Conservation (phyloP, 2,888 invertebrate species). For the Tortricodes alternella region DNA sequence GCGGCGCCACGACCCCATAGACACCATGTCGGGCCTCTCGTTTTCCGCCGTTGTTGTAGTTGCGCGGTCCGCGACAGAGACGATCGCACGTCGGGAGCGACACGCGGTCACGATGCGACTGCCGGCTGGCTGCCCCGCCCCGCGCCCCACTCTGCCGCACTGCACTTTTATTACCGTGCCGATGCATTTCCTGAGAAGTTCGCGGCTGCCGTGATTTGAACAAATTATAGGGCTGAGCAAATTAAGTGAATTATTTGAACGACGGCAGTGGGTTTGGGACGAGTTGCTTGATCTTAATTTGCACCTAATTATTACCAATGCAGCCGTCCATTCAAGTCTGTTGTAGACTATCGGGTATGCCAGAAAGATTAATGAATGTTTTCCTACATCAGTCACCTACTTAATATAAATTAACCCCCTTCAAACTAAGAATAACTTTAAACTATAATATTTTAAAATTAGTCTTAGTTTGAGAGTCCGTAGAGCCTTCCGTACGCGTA, state of each 20-base stretch:
- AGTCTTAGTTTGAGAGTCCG: too few relatives aligned
- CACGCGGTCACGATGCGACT: constrained; percentile 79
- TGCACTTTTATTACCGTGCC: constrained; percentile 40
- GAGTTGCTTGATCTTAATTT: background rate
- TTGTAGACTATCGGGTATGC: too few relatives aligned
- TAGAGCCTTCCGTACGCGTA: too few relatives aligned
- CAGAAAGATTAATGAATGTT: too few relatives aligned
- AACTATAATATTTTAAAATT: too few relatives aligned
- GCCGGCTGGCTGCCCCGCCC: constrained; percentile 50
- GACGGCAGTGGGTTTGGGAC: background rate
- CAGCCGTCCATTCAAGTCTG: too few relatives aligned
- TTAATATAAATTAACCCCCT: too few relatives aligned
- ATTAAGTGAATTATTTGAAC: background rate
- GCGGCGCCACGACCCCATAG: constrained; percentile 76
- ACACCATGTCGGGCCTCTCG: constrained; percentile 66
- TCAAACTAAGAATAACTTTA: too few relatives aligned
- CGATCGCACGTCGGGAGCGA: constrained; percentile 85
- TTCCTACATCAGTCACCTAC: too few relatives aligned
- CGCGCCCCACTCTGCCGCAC: constrained; percentile 51
- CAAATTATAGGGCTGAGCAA: constrained; percentile 16
- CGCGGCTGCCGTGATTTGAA: background rate
- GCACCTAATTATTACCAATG: background rate
- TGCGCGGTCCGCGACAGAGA: constrained; percentile 48
- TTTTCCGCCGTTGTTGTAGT: background rate
- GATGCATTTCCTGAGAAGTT: constrained; percentile 56